Percentiles rank a stretch among this genome's conserved stretches.
These are phyloP conservation scores for Mellilla xanthometata DNA, from an alignment of 2,888 invertebrate genomes.

Conservation along the genomic window DNA sequence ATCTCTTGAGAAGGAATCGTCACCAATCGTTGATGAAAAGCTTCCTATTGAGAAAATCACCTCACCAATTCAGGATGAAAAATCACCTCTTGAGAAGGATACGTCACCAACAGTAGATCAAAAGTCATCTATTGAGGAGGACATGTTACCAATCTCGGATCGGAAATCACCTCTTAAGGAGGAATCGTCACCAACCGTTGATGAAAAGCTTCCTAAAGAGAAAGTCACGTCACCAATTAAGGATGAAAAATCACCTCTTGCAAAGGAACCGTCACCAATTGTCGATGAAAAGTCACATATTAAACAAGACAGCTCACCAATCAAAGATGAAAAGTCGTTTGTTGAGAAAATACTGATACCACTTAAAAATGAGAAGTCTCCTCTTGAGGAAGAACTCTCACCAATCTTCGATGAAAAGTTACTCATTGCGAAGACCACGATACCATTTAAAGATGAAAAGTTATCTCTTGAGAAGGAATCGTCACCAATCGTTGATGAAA, in stretches of 20 bases:
- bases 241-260: too few relatives aligned
- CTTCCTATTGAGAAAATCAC: neutral
- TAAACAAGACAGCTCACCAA: conserved; percentile 5
- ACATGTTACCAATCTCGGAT: neutral
- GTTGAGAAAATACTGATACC: too few relatives aligned
- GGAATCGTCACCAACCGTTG: neutral
- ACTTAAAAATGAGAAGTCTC: neutral
- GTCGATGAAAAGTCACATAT: conserved; percentile 16
- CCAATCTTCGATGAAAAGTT: neutral
- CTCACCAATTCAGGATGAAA: neutral
- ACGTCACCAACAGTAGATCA: neutral
- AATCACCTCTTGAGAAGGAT: neutral
- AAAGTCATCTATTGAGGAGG: neutral
- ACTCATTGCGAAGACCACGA: too few relatives aligned
- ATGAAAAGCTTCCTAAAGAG: neutral
- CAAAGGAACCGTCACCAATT: too few relatives aligned
- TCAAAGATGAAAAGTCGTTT: too few relatives aligned
- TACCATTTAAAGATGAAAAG: conserved; percentile 1
- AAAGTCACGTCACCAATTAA: neutral
- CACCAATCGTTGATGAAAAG: neutral
- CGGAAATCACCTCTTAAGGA: neutral
- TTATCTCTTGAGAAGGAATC: conserved; percentile 8
- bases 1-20: neutral
- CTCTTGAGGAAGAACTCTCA: neutral
- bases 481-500: too few relatives aligned